Percentiles rank a stretch among this genome's conserved stretches.
Evolutionary conservation across 2,888 invertebrate genomes (phyloP).

Genomic region (Sisyra terminalis): DNA sequence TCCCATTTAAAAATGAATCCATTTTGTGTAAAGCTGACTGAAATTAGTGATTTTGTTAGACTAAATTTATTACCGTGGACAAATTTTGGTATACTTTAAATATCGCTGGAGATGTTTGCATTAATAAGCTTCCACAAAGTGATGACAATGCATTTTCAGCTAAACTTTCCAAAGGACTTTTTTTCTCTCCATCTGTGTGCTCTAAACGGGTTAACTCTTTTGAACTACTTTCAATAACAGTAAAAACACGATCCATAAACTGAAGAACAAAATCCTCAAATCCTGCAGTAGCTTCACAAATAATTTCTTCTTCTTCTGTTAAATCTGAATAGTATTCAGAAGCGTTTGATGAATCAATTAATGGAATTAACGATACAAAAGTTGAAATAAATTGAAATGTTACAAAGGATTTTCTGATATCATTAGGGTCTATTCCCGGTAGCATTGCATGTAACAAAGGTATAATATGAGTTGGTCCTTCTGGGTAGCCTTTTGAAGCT

Average conservation of each 20-base stretch:
- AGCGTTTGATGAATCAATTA: conserved; percentile 73
- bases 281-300: conserved; percentile 68
- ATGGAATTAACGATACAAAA: conserved; percentile 60
- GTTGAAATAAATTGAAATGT: conserved; percentile 61
- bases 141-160: conserved; percentile 53
- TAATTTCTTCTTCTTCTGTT: conserved; percentile 56
- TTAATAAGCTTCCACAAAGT: conserved; percentile 48
- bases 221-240: conserved; percentile 52
- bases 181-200: conserved; percentile 36
- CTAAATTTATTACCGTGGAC: conserved; percentile 36
- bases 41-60: conserved; percentile 13
- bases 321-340: conserved; percentile 46
- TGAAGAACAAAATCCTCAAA: conserved; percentile 81
- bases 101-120: conserved; percentile 51
- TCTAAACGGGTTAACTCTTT: conserved; percentile 51
- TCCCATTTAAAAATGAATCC: conserved; percentile 51
- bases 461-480: conserved; percentile 66
- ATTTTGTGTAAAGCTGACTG: conserved; percentile 57
- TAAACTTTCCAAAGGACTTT: conserved; percentile 52
- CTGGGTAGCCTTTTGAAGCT: conserved; percentile 39
- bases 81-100: conserved; percentile 24
- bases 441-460: conserved; percentile 64
- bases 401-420: conserved; percentile 55
- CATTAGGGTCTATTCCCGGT: conserved; percentile 85
- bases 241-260: conserved; percentile 62